Percentiles rank a stretch among this genome's conserved stretches.
Conservation (phyloP, 2,113 vertebrate genomes). For the Melanocharis versteri region DNA sequence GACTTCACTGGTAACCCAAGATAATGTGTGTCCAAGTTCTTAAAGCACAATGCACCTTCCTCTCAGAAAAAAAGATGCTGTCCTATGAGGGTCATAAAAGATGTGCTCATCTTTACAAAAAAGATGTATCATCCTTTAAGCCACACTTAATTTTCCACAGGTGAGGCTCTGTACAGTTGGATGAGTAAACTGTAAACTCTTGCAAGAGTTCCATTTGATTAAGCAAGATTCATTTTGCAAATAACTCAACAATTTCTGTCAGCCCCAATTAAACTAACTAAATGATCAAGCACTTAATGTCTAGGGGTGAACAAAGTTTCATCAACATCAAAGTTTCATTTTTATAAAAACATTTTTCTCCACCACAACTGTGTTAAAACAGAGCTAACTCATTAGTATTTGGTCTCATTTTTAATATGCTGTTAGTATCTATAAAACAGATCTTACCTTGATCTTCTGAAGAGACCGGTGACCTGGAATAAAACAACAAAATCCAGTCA, state of each 20-base stretch:
- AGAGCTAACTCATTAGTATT: neutral
- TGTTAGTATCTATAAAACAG: neutral
- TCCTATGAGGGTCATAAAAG: neutral
- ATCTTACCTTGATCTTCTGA: conserved; percentile 80
- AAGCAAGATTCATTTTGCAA: neutral
- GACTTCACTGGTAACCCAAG: neutral
- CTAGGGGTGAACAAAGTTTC: neutral
- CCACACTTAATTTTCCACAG: neutral
- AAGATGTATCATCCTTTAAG: fast-evolving
- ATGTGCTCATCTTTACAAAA: neutral
- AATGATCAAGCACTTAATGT: neutral
- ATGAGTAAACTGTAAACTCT: neutral
- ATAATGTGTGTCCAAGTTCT: neutral
- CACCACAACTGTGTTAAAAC: neutral
- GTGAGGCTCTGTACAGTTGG: neutral
- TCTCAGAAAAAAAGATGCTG: neutral
- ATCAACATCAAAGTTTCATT: neutral
- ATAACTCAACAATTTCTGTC: neutral
- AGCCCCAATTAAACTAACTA: neutral
- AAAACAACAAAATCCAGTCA: conserved; percentile 68
- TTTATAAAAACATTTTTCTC: neutral
- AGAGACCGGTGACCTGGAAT: conserved; percentile 76
- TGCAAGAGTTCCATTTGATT: neutral
- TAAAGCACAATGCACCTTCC: neutral
- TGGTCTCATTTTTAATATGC: neutral